Percentiles rank a stretch among this genome's conserved stretches.
These are phyloP conservation scores for Rhinolophus sinicus DNA, from an alignment of 2,113 vertebrate species.

Conservation along the genomic window DNA sequence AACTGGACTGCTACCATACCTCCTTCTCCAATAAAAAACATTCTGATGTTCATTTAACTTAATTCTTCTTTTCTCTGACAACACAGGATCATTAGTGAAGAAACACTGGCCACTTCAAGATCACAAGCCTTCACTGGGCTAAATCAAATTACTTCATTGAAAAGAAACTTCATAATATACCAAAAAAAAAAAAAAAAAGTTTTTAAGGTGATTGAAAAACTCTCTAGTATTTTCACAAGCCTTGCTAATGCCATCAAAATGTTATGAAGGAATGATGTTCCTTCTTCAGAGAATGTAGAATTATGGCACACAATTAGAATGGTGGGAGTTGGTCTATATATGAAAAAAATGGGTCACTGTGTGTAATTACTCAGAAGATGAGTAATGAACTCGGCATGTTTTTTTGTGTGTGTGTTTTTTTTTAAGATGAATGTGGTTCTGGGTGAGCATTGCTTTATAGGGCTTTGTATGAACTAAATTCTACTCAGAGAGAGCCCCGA, in stretches of 20 bases:
- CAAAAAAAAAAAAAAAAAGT: neutral
- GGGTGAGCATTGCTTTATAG: neutral
- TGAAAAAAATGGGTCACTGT: neutral
- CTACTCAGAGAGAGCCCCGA: neutral
- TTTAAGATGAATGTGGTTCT: neutral
- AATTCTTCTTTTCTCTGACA: neutral
- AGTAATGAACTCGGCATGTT: neutral
- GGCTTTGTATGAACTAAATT: neutral
- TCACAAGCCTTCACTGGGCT: neutral
- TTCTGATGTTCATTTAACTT: neutral
- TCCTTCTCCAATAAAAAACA: neutral
- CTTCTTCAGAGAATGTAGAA: neutral
- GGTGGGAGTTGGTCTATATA: neutral
- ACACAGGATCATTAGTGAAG: constrained; percentile 11
- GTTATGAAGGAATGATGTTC: neutral
- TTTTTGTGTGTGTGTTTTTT: neutral
- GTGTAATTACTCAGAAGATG: neutral
- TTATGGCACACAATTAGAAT: neutral
- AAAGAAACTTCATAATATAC: neutral
- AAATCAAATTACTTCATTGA: neutral
- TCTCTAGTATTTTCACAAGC: neutral
- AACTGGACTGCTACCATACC: neutral
- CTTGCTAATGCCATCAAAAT: constrained; percentile 7
- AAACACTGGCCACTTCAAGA: neutral
- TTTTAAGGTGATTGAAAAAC: constrained; percentile 24